These are phyloP conservation scores for Melanostoma scalare DNA, from an alignment of 2,888 invertebrate species.

Conservation along the genomic window DNA sequence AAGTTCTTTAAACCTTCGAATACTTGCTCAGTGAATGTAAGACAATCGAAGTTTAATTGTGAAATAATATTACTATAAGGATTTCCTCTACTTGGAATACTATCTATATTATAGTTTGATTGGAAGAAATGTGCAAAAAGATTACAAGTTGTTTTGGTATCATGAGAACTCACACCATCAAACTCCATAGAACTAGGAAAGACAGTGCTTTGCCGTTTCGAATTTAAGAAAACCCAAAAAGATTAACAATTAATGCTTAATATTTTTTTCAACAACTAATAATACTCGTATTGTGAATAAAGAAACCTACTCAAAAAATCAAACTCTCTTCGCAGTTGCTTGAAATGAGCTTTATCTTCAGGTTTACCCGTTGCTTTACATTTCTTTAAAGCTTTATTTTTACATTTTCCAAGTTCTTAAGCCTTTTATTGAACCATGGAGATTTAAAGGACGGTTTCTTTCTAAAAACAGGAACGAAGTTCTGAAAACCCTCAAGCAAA, in stretches of 20 bases:
- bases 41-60: slow-evolving; percentile 4
- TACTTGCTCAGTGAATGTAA: slow-evolving; percentile 1
- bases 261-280: not conserved
- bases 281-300: slow-evolving; percentile 10
- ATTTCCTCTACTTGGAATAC: not conserved
- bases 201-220: too few species aligned
- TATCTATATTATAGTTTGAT: not conserved
- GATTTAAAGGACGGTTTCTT: not conserved
- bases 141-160: too few species aligned
- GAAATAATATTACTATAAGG: not conserved
- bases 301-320: slow-evolving; percentile 7
- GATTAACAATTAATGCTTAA: slow-evolving; percentile 2
- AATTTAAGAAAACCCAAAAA: slow-evolving; percentile 14
- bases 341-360: not conserved
- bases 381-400: too few species aligned
- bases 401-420: too few species aligned
- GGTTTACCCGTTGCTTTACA: not conserved
- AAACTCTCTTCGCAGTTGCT: not conserved
- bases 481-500: slow-evolving; percentile 1
- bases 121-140: not conserved
- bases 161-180: too few species aligned
- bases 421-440: not conserved
- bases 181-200: too few species aligned
- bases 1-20: not conserved
- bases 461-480: not conserved